Evolutionary conservation across 2,888 invertebrate genomes (phyloP), one percentile per base, ranked within the genome.

Genomic region (Halictus ligatus): DNA sequence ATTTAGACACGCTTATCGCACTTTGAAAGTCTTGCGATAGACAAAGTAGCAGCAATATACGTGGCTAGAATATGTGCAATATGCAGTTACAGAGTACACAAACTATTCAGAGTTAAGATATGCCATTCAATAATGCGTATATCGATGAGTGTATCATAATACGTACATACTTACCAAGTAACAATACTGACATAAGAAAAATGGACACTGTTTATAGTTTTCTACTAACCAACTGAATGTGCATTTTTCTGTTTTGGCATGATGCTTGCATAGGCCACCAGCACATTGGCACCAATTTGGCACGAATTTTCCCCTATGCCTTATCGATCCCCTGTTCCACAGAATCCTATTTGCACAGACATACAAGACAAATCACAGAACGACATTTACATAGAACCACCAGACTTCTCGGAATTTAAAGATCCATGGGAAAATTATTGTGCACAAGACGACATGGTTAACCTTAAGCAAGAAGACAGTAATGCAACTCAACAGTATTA

Each of bases 371-470:
- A 90, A 72, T 88, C 78, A 29, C 81, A 88, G 77, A 88, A 88
- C 75, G 89, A 92, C 80, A 80, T 85, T 77, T 81, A 85, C 81
- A 25, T 88, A 83, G 83, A 85, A 71, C 76, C 77, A 71, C 89
- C 92, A 48, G 93, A 95, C 89, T 94, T 94, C 90, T 93, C 94
- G 88, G 95, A 95, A 89, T 96, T 96, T 91, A 95, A 95, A 95
- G 98, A 98, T 96, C 98, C 98, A 80, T 98, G 98, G 98, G 96
- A 97, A 91, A 96, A 96, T 92, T 97, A 97, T 94, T 96, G 96
- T 94, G 96, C 96, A 25, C 54, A 67, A 64, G 75, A 85, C 50
- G 50, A 88, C 85, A 50, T 87, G 78, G 46, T 74, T 84, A 74
- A 64, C 25, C 50, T 79, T 72, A 64, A 75, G 35, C 43, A 80